Evolutionary conservation across 2,797 vertebrate species (phyloP).

Genomic region (Syngnathus rostellatus): DNA sequence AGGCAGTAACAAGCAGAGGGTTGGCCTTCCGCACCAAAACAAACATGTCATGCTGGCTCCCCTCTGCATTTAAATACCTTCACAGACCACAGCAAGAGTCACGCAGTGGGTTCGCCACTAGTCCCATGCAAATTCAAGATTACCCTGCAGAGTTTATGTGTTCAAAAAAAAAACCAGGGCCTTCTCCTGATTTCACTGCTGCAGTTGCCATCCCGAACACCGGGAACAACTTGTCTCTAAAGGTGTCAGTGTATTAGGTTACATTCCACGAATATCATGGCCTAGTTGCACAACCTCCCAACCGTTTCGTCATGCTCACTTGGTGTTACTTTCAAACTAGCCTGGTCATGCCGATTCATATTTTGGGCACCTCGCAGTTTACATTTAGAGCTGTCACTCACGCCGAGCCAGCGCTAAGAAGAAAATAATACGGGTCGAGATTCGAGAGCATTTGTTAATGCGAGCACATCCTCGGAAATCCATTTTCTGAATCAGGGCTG

Average conservation of each 20-base stretch:
- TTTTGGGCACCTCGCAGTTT: slow-evolving; percentile 33
- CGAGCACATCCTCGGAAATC: background rate
- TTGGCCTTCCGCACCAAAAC: slow-evolving; percentile 5
- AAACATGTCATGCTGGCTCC: background rate
- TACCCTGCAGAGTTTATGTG: background rate
- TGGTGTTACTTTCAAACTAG: slow-evolving; percentile 59
- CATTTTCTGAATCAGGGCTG: slow-evolving; percentile 8
- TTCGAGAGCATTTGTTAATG: background rate
- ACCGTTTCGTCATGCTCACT: slow-evolving; percentile 43
- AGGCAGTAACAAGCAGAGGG: slow-evolving; percentile 27
- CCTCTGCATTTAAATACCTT: slow-evolving; percentile 3
- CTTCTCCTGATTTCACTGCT: background rate
- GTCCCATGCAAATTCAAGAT: background rate
- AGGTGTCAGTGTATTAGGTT: slow-evolving; percentile 38
- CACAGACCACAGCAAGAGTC: background rate
- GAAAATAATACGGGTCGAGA: slow-evolving; percentile 3
- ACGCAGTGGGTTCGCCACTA: background rate
- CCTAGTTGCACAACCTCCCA: slow-evolving; percentile 39
- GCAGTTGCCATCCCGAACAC: slow-evolving; percentile 16
- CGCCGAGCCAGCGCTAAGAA: background rate
- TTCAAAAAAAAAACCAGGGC: background rate
- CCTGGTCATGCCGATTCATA: slow-evolving; percentile 49
- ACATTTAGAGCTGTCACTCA: slow-evolving; percentile 56
- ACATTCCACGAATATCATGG: slow-evolving; percentile 40
- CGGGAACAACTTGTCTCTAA: slow-evolving; percentile 53